phyloP scores from a whole-genome alignment of 2,888 invertebrate genomes.

The Agrotis puta region DNA sequence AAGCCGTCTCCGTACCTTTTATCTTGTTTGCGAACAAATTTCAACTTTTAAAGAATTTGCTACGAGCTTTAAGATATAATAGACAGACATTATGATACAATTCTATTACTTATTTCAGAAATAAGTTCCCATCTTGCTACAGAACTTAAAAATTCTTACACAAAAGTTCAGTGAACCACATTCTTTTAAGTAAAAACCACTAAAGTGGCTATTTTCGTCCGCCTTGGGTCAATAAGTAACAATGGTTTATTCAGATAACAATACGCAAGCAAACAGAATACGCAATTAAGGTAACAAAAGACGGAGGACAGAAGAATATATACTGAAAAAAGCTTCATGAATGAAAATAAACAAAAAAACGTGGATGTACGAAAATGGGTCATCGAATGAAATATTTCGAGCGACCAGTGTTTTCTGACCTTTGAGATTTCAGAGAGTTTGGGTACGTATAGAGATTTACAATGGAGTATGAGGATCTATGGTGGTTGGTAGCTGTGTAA shows the following conservation, averaged over 20 bases:
- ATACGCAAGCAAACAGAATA: conserved; percentile 66
- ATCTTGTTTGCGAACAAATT: conserved; percentile 73
- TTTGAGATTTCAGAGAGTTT: conserved; percentile 60
- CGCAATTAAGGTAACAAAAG: conserved; percentile 77
- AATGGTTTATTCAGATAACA: conserved; percentile 47
- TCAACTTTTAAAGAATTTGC: conserved; percentile 71
- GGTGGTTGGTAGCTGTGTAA: conserved; percentile 56
- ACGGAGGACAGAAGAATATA: conserved; percentile 67
- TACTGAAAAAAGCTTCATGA: conserved; percentile 72
- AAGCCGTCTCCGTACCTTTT: conserved; percentile 68
- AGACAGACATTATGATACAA: conserved; percentile 43
- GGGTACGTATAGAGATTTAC: conserved; percentile 33
- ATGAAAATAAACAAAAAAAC: conserved; percentile 76
- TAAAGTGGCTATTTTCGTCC: conserved; percentile 39
- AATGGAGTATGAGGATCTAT: conserved; percentile 38
- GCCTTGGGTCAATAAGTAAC: conserved; percentile 45
- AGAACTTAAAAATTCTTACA: conserved; percentile 3
- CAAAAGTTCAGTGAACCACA: conserved; percentile 4
- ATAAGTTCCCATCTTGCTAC: conserved; percentile 8
- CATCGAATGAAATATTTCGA: conserved; percentile 78
- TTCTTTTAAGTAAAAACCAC: conserved; percentile 17
- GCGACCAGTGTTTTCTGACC: conserved; percentile 71
- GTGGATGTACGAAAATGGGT: conserved; percentile 81
- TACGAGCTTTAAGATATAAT: conserved; percentile 53
- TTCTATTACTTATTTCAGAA: conserved; percentile 11